phyloP scores from a whole-genome alignment of 2,888 invertebrate species.

The Cylindroiulus punctatus region DNA sequence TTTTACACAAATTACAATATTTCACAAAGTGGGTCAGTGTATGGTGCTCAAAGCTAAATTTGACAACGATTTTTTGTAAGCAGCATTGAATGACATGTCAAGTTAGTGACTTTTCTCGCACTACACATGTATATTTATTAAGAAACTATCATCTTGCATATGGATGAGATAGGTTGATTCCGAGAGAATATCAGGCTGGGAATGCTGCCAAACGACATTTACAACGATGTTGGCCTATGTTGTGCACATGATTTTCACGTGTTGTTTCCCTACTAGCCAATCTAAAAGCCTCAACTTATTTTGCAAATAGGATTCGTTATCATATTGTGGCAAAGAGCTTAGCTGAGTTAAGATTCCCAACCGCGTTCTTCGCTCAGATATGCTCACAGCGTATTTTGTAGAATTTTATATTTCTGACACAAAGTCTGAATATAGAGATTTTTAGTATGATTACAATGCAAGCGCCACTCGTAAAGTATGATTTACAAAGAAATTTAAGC shows the following conservation, averaged over 20 bases:
- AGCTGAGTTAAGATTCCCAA: neutral
- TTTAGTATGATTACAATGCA: no score
- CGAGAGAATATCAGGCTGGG: conserved; percentile 20
- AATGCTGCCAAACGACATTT: conserved; percentile 17
- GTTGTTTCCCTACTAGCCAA: neutral
- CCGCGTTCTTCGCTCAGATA: no score
- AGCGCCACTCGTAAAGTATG: no score
- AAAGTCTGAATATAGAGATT: no score
- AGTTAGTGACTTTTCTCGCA: neutral
- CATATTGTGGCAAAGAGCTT: neutral
- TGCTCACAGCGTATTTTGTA: no score
- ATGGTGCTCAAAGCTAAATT: neutral
- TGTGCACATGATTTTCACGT: conserved; percentile 17
- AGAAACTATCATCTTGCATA: neutral
- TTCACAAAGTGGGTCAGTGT: neutral
- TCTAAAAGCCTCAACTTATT: neutral
- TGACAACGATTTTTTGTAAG: neutral
- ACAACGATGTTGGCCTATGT: neutral
- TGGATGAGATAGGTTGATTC: neutral
- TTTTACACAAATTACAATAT: neutral
- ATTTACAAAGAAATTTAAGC: no score
- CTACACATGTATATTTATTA: conserved; percentile 7
- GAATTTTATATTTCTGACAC: no score
- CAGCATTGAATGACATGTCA: neutral
- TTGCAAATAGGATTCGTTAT: neutral